Evolutionary conservation across 2,888 invertebrate genomes (phyloP).

Genomic region (Serripes groenlandicus): DNA sequence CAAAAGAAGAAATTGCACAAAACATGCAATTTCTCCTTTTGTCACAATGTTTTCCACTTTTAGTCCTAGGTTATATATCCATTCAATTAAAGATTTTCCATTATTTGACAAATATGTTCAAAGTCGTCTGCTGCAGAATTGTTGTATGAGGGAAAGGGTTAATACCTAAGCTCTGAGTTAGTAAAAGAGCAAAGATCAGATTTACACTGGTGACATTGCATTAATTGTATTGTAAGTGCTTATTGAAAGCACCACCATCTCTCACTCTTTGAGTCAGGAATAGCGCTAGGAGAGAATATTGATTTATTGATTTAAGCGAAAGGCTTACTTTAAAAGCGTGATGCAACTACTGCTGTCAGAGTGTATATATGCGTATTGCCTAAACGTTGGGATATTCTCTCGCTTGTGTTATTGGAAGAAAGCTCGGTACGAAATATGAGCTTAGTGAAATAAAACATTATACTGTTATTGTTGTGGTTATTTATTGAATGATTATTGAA

Average conservation of each 20-base stretch:
- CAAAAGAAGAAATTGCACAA: background rate
- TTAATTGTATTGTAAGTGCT: slow-evolving; percentile 23
- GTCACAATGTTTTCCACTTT: background rate
- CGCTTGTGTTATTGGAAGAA: background rate
- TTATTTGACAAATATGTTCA: too few species aligned
- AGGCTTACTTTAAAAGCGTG: slow-evolving; percentile 26
- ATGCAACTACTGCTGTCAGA: slow-evolving; percentile 24
- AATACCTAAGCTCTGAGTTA: too few species aligned
- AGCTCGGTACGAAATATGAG: too few species aligned
- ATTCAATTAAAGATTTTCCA: too few species aligned
- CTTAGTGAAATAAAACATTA: too few species aligned
- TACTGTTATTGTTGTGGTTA: too few species aligned
- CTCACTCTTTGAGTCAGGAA: background rate
- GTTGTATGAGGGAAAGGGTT: too few species aligned
- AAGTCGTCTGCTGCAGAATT: too few species aligned
- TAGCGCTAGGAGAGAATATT: slow-evolving; percentile 16
- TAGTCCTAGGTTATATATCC: too few species aligned
- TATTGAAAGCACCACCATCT: slow-evolving; percentile 20
- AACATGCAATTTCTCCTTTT: background rate
- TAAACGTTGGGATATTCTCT: background rate
- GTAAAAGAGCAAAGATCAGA: background rate
- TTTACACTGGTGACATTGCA: background rate
- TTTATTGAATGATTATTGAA: too few species aligned
- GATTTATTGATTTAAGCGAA: slow-evolving; percentile 33
- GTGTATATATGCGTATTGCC: background rate